Percentiles rank a stretch among this genome's conserved stretches.
These are phyloP conservation scores for Sylvietta virens DNA, from an alignment of 2,113 vertebrate species.

Conservation along the genomic window DNA sequence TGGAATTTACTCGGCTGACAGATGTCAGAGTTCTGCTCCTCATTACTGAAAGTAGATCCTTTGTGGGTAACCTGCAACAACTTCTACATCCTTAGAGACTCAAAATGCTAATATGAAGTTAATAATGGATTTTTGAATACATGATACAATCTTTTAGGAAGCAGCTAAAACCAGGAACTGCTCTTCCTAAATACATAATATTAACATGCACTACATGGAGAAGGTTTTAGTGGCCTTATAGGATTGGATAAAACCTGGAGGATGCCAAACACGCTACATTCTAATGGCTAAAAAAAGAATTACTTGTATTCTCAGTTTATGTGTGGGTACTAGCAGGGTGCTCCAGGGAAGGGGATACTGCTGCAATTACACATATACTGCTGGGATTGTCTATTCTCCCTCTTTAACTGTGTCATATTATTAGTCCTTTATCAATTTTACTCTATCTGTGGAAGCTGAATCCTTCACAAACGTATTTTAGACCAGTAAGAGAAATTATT, in stretches of 20 bases:
- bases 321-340: background rate
- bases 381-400: background rate
- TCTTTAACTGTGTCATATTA: background rate
- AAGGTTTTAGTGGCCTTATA: background rate
- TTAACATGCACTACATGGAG: background rate
- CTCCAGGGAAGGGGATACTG: background rate
- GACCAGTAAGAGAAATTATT: background rate
- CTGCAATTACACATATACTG: rapidly evolving
- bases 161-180: background rate
- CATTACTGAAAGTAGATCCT: constrained; percentile 17
- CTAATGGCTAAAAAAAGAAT: background rate
- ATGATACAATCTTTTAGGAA: background rate
- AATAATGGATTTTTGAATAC: background rate
- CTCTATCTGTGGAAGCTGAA: background rate
- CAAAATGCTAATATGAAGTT: background rate
- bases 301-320: background rate
- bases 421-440: background rate
- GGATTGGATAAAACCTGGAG: background rate
- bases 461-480: background rate
- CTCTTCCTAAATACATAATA: background rate
- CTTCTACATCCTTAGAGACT: background rate
- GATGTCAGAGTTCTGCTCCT: constrained; percentile 18
- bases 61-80: constrained; percentile 8
- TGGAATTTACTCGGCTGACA: constrained; percentile 55
- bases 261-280: background rate